phyloP scores from a whole-genome alignment of 30 jellyfish, hydroid and myxozoan genomes.

The Clytia hemisphaerica region DNA sequence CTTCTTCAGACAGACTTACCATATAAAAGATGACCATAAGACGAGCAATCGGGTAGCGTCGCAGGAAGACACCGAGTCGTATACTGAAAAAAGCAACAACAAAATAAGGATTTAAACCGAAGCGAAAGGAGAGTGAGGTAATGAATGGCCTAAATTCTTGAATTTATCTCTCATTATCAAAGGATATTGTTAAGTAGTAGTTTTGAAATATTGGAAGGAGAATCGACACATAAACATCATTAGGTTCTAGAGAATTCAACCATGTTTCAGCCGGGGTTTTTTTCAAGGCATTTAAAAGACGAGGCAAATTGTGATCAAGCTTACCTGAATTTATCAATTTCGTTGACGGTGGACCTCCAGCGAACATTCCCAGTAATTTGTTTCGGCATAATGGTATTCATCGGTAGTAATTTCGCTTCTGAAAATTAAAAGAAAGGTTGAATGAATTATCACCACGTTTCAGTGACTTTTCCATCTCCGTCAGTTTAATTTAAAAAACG shows the following conservation, averaged over 20 bases:
- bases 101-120: too few species aligned
- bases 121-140: not conserved
- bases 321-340: constrained; percentile 79
- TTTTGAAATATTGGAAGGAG: not conserved
- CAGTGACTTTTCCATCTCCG: too few species aligned
- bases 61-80: constrained; percentile 66
- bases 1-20: constrained; percentile 57
- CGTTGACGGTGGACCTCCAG: constrained; percentile 71
- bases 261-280: too few species aligned
- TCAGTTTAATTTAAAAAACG: too few species aligned
- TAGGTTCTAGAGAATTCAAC: too few species aligned
- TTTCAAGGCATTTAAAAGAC: not conserved
- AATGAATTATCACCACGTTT: too few species aligned
- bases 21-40: constrained; percentile 58
- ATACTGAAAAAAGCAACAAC: constrained; percentile 29
- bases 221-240: too few species aligned
- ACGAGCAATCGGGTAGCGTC: constrained; percentile 81
- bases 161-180: not conserved
- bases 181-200: not conserved
- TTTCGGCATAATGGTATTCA: constrained; percentile 77
- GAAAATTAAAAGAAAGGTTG: too few species aligned
- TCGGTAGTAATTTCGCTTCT: too few species aligned
- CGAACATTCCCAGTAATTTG: constrained; percentile 46
- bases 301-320: not conserved
- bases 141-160: not conserved